Evolutionary conservation across 1,140 invertebrate species (phyloP).

Genomic region (Neocloeon triangulifer): DNA sequence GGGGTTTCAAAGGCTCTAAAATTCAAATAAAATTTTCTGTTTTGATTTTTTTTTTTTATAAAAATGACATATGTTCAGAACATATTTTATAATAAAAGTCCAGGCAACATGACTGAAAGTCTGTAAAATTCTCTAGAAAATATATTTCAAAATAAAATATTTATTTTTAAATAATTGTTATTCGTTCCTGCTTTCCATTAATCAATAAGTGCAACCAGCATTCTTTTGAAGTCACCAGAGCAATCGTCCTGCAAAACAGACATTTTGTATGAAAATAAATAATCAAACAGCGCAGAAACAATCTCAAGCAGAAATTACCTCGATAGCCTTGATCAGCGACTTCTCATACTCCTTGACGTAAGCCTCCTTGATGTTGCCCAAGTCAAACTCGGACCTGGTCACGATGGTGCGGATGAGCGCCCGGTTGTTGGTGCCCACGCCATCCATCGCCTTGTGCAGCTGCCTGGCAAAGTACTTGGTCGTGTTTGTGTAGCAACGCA

Average conservation of each 20-base stretch:
- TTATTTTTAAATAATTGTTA: no score
- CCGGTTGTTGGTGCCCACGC: constrained; percentile 43
- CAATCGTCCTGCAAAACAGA: constrained; percentile 36
- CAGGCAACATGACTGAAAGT: no score
- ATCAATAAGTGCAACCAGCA: constrained; percentile 33
- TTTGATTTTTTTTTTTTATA: no score
- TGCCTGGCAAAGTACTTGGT: constrained; percentile 47
- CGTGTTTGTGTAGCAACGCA: constrained; percentile 39
- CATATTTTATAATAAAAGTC: no score
- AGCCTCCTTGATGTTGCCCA: constrained; percentile 40
- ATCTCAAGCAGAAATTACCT: constrained; percentile 22
- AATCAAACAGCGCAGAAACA: background rate
- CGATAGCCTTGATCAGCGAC: constrained; percentile 35
- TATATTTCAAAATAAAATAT: no score
- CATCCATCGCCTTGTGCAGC: constrained; percentile 46
- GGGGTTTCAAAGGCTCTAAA: no score
- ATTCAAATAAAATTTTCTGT: no score
- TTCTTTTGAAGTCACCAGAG: constrained; percentile 46
- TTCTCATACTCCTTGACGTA: constrained; percentile 45
- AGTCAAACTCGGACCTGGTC: constrained; percentile 44
- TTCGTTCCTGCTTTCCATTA: no score
- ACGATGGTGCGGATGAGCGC: constrained; percentile 52
- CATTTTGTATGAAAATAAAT: constrained; percentile 2
- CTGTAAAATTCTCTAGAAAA: no score
- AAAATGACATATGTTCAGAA: no score